phyloP scores from a whole-genome alignment of 1,140 invertebrate genomes.

The Temnothorax curvispinosus region DNA sequence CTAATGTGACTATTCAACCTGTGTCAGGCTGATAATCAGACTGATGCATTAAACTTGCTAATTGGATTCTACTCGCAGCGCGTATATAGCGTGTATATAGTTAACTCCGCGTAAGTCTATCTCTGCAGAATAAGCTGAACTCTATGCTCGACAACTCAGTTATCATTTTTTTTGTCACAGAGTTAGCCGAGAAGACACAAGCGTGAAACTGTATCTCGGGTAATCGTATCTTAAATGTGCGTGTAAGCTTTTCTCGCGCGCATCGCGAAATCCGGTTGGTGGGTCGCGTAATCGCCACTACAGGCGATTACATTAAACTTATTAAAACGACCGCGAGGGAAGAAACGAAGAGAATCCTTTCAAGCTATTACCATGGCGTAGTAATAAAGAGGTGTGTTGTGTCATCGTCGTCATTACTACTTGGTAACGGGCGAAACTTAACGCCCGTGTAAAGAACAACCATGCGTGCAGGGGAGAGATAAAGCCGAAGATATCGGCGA shows the following conservation, averaged over 20 bases:
- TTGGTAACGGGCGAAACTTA: slow-evolving; percentile 54
- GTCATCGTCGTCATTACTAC: slow-evolving; percentile 69
- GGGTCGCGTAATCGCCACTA: slow-evolving; percentile 48
- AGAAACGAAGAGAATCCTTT: slow-evolving; percentile 24
- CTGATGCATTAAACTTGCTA: slow-evolving; percentile 41
- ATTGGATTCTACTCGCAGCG: slow-evolving; percentile 34
- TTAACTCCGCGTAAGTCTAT: background rate
- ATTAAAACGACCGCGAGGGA: slow-evolving; percentile 57
- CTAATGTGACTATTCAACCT: slow-evolving; percentile 33
- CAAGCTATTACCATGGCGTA: slow-evolving; percentile 65
- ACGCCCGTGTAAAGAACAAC: slow-evolving; percentile 10
- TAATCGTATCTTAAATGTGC: slow-evolving; percentile 9
- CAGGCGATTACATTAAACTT: slow-evolving; percentile 67
- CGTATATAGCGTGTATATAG: background rate
- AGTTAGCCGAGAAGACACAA: slow-evolving; percentile 1
- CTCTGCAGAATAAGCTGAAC: slow-evolving; percentile 5
- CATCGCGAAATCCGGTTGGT: slow-evolving; percentile 25
- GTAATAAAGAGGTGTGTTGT: slow-evolving; percentile 74
- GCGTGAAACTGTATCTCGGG: slow-evolving; percentile 14
- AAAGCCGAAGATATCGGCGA: slow-evolving; percentile 28
- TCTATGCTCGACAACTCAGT: slow-evolving; percentile 10
- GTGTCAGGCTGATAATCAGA: slow-evolving; percentile 25
- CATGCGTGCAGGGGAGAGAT: slow-evolving; percentile 26
- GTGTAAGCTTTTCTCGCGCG: background rate
- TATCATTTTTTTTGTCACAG: slow-evolving; percentile 25